These are phyloP conservation scores for Venturia canescens DNA, from an alignment of 1,140 invertebrate species.

Conservation along the genomic window DNA sequence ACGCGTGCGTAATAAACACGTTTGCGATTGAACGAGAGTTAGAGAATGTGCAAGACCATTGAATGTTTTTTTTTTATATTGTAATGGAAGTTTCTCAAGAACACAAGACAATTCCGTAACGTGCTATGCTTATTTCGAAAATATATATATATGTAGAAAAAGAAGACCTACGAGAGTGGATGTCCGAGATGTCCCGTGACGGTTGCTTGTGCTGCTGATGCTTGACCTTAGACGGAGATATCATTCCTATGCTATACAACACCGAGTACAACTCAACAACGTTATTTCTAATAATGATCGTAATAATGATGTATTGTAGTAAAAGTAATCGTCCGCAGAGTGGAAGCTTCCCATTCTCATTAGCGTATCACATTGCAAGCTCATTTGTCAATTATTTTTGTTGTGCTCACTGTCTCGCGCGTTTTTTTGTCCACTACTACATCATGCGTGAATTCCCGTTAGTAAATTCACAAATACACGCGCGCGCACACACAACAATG, in stretches of 20 bases:
- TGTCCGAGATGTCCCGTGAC: constrained; percentile 56
- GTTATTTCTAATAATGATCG: constrained; percentile 51
- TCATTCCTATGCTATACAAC: constrained; percentile 72
- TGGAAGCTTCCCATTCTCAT: constrained; percentile 53
- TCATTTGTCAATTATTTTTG: background rate
- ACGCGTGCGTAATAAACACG: background rate
- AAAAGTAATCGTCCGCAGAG: constrained; percentile 26
- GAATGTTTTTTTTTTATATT: too few relatives aligned
- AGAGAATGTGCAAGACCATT: background rate
- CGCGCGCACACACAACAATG: background rate
- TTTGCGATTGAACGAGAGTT: background rate
- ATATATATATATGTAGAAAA: constrained; percentile 8
- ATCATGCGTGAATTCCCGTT: background rate
- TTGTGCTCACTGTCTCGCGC: background rate
- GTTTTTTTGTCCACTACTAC: background rate
- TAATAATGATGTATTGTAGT: constrained; percentile 28
- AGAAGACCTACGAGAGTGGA: constrained; percentile 50
- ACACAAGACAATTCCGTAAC: too few relatives aligned
- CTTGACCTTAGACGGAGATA: constrained; percentile 74
- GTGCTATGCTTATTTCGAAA: background rate
- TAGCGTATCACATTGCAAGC: constrained; percentile 28
- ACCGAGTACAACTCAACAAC: constrained; percentile 57
- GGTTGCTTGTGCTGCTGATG: constrained; percentile 66
- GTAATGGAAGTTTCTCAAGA: too few relatives aligned
- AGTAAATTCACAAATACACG: background rate